Evolutionary conservation across 2,797 vertebrate genomes (phyloP).

Genomic region (Sylvilagus floridanus): DNA sequence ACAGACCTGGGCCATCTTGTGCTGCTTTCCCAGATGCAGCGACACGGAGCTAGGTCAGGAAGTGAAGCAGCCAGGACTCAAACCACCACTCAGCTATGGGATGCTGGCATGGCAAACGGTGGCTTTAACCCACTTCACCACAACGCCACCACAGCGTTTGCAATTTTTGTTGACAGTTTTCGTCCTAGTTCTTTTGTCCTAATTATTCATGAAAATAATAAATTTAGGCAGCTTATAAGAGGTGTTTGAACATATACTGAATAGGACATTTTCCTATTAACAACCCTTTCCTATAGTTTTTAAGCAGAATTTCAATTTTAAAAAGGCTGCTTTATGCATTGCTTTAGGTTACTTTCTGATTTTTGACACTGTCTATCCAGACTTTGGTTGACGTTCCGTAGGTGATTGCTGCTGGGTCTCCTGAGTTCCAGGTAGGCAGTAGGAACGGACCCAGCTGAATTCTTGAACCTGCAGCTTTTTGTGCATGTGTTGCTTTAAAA

Average conservation of each 20-base stretch:
- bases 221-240: background rate
- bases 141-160: too few relatives aligned
- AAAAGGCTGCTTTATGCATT: background rate
- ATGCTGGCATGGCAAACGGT: too few relatives aligned
- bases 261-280: constrained; percentile 9
- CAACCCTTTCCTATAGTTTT: background rate
- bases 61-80: too few relatives aligned
- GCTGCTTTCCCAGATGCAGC: too few relatives aligned
- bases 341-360: constrained; percentile 1
- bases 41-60: too few relatives aligned
- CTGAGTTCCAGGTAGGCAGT: background rate
- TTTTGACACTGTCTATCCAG: background rate
- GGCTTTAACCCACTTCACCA: too few relatives aligned
- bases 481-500: constrained; percentile 11
- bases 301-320: constrained; percentile 42
- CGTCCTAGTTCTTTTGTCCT: background rate
- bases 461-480: constrained; percentile 38
- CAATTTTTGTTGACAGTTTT: constrained; percentile 50
- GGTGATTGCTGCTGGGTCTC: background rate
- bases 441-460: background rate
- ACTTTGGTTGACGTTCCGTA: constrained; percentile 29
- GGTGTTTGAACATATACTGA: background rate
- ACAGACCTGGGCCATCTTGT: too few relatives aligned
- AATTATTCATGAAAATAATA: constrained; percentile 38
- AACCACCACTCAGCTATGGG: too few relatives aligned